phyloP scores from a whole-genome alignment of 1,140 invertebrate species.

The Steinernema feltiae region DNA sequence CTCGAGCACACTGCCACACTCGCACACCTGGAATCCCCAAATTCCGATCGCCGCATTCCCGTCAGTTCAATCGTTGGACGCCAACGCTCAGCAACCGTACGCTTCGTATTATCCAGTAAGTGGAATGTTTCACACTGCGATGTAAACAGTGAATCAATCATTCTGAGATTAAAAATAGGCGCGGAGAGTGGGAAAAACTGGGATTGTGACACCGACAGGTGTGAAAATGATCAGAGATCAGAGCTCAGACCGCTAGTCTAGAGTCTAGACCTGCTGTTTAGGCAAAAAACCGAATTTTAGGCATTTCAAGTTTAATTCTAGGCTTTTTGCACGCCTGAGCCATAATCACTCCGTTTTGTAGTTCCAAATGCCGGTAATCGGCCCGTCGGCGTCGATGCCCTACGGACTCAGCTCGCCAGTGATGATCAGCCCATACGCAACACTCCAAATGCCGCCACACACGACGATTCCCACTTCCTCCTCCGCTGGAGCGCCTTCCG shows the following conservation, averaged over 20 bases:
- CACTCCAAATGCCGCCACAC: conserved; percentile 38
- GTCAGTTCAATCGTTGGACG: conserved; percentile 44
- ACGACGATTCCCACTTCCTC: neutral
- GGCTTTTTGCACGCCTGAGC: too few species aligned
- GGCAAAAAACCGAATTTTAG: too few species aligned
- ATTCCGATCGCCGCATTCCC: conserved; percentile 38
- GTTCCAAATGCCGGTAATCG: conserved; percentile 34
- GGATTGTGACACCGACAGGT: too few species aligned
- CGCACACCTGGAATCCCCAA: conserved; percentile 45
- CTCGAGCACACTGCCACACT: conserved; percentile 46
- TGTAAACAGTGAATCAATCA: too few species aligned
- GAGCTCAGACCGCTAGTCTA: too few species aligned
- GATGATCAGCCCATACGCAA: conserved; percentile 55
- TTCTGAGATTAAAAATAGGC: too few species aligned
- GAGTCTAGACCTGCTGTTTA: too few species aligned
- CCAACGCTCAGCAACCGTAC: conserved; percentile 22
- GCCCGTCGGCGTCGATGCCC: conserved; percentile 43
- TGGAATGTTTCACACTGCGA: too few species aligned
- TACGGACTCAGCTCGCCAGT: conserved; percentile 52
- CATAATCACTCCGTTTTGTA: too few species aligned
- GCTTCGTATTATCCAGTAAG: conserved; percentile 33
- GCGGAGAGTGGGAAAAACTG: too few species aligned
- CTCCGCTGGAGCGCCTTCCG: neutral
- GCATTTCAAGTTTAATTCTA: too few species aligned
- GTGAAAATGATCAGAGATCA: too few species aligned